phyloP scores from a whole-genome alignment of 2,888 invertebrate genomes.

The Eugnorisma glareosa region DNA sequence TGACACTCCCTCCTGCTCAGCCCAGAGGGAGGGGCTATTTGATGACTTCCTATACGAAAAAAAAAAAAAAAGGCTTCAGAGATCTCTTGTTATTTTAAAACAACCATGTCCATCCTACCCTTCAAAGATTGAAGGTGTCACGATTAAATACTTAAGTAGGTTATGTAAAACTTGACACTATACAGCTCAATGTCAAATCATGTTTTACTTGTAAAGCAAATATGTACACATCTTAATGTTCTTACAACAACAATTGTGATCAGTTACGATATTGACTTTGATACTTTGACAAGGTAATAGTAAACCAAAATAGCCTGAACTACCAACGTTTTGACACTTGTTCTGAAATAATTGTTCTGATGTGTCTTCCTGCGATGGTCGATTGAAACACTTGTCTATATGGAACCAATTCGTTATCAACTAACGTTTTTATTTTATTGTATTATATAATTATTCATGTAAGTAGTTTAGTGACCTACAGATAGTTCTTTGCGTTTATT shows the following conservation, averaged over 20 bases:
- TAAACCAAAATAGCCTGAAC: slow-evolving; percentile 56
- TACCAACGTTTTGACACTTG: slow-evolving; percentile 7
- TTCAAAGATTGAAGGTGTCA: slow-evolving; percentile 23
- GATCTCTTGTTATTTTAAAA: neutral
- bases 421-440: slow-evolving; percentile 26
- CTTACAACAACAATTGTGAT: slow-evolving; percentile 68
- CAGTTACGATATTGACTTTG: slow-evolving; percentile 69
- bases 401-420: slow-evolving; percentile 33
- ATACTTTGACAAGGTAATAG: slow-evolving; percentile 66
- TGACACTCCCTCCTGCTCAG: too few species aligned
- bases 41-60: too few species aligned
- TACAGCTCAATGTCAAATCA: slow-evolving; percentile 52
- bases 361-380: slow-evolving; percentile 37
- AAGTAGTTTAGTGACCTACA: neutral
- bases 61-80: too few species aligned
- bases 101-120: neutral
- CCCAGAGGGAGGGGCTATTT: too few species aligned
- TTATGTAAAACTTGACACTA: slow-evolving; percentile 37
- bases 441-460: slow-evolving; percentile 32
- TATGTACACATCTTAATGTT: slow-evolving; percentile 68
- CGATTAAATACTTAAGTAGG: slow-evolving; percentile 23
- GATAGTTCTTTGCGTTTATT: neutral
- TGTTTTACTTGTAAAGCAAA: slow-evolving; percentile 43
- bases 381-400: slow-evolving; percentile 57
- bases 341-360: slow-evolving; percentile 5